Base-by-base conservation (phyloP, 1,140 invertebrate genomes). In the Pseudobourletiella spinata region DNA sequence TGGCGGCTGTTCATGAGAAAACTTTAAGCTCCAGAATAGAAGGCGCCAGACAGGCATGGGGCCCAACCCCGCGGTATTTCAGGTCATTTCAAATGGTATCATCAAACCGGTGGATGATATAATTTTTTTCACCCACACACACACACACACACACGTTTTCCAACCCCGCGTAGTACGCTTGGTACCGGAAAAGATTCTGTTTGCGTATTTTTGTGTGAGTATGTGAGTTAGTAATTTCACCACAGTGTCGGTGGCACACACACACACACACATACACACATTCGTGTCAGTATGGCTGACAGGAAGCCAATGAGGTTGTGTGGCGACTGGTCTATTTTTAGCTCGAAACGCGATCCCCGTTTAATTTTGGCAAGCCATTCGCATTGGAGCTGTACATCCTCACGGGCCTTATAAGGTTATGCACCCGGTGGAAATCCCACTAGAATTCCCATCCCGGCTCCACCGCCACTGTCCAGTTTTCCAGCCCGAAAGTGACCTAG, bases 281-380 rank as follows among this genome's bases (percentile, higher is more conserved):
- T 52, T 52, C 6, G 11, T 25, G 50, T 26, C 6, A 8, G 30
- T 35, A 35, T 35, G 52, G 46, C 11, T 11, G 16, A 48, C 46
- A 48, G 46, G 24, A 48, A 20, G 18, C 6, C 11, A 22, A 20
- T 6, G 16, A 48, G 11, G 28, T 29, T 52, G 28, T 39, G 50
- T 52, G 11, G 6, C 14, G 50, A 30, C 14, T 26, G 22, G 20
- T 32, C 59, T 68, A 70, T 68, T 68, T 68, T 68, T 68, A 70
- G 63, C 58, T n/a, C 63, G 63, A 68, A 70, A 70, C 54, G 61
- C 56, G 61, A 68, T 70, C 66, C 59, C 56, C 55, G 58, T 60
- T 65, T 64, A 61, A 58, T 64, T 69, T 69, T 69, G 67, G 67
- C 67, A 69, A 66, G 42, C 58, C n/a, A 59, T 43, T 52, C 58